Evolutionary conservation across 2,888 invertebrate genomes (phyloP), one percentile per base, ranked within the genome.

Genomic region (Oscheius onirici): DNA sequence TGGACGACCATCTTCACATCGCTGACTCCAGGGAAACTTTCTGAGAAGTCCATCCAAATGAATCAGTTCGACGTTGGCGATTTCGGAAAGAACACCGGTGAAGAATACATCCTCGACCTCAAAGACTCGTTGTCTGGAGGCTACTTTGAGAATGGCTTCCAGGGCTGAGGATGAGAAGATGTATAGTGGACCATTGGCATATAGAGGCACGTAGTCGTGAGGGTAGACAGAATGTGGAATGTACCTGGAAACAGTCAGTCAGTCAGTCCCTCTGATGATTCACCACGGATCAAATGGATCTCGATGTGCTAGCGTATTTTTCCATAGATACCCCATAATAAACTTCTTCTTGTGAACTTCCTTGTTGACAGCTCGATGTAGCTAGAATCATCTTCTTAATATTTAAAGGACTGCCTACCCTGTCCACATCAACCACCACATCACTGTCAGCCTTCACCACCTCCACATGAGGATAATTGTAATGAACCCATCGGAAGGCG

Each of bases 81-180:
- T 1, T 17, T 40, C 40, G n/a, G 58, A 40, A n/a, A 58, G 20
- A 20, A 40, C 22, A 20, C 58, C 58, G 2, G 58, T 58, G 41
- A 58, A 58, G 41, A 58, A 40, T 10, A 13, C 43, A 22, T 58
- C 58, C 17, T 58, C 58, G 13, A 58, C 58, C 22, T 58, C 58
- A n/a, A 58, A 40, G 11, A 58, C 58, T 17, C 15, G 20, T 2
- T 22, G 20, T 5, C n/a, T n/a, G 2, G 41, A 41, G 41, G 58
- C 58, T 17, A 20, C 40, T 10, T 20, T 5, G 20, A 58, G 58
- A 6, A 58, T 41, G 6, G 58, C 17, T 20, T 34, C 41, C 3
- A 58, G 22, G 6, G 58, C 58, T 17, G 58, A 41, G 40, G 58
- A 34, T 2, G 58, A 58, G 20, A 43, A 22, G 17, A 58, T n/a